A percentile compares a stretch with the other conserved stretches of the same genome.
phyloP scores from a whole-genome alignment of 1,140 invertebrate genomes.

The Euura lappo region DNA sequence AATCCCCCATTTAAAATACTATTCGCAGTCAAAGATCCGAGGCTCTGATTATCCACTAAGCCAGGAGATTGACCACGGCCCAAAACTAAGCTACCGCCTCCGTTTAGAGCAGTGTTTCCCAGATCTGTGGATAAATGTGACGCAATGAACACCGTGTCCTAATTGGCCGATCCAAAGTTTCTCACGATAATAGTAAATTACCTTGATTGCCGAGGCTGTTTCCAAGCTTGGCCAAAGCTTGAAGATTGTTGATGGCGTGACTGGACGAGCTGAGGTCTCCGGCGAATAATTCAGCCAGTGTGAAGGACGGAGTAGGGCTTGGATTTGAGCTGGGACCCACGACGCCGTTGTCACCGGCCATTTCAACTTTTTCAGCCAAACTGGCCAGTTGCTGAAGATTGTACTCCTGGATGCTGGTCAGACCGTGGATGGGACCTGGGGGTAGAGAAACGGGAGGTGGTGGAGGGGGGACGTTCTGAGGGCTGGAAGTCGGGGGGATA shows the following conservation, averaged over 20 bases:
- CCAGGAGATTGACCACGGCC: slow-evolving; percentile 62
- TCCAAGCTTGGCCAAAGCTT: slow-evolving; percentile 86
- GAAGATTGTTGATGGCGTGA: slow-evolving; percentile 85
- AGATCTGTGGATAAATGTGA: slow-evolving; percentile 41
- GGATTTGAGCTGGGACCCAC: slow-evolving; percentile 66
- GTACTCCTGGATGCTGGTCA: slow-evolving; percentile 81
- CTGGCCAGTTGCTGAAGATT: slow-evolving; percentile 82
- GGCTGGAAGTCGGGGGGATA: slow-evolving; percentile 53
- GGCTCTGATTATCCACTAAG: slow-evolving; percentile 55
- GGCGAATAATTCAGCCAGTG: slow-evolving; percentile 74
- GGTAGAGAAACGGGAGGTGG: slow-evolving; percentile 53
- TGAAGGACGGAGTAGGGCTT: slow-evolving; percentile 72
- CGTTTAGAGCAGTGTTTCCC: slow-evolving; percentile 50
- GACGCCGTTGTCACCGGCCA: slow-evolving; percentile 50
- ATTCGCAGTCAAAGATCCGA: slow-evolving; percentile 58
- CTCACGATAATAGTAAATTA: slow-evolving; percentile 36
- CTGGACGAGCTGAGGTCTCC: slow-evolving; percentile 73
- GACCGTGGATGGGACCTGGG: slow-evolving; percentile 59
- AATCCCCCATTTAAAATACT: slow-evolving; percentile 62
- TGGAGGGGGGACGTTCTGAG: slow-evolving; percentile 59
- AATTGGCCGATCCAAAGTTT: neutral
- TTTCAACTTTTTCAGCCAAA: slow-evolving; percentile 71
- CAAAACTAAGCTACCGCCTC: slow-evolving; percentile 51
- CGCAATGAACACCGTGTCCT: neutral
- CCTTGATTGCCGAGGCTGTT: slow-evolving; percentile 69